Evolutionary conservation across 2,888 invertebrate species (phyloP).

Genomic region (Agonopterix arenella): DNA sequence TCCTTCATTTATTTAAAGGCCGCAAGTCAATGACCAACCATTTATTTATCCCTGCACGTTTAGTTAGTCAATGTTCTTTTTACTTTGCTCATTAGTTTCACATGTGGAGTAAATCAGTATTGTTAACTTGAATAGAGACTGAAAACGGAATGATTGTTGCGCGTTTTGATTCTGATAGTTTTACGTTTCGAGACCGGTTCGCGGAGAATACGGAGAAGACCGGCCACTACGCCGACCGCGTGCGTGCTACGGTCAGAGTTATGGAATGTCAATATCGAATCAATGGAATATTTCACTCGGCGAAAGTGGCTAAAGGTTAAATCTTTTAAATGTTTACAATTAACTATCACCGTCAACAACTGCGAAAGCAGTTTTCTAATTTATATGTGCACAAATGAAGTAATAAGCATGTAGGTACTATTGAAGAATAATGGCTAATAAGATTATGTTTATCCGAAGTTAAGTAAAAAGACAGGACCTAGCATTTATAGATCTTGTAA

Average conservation of each 20-base stretch:
- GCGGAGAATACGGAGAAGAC: constrained; percentile 8
- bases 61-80: too few species aligned
- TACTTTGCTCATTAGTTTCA: too few species aligned
- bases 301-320: constrained; percentile 25
- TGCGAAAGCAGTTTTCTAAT: too few species aligned
- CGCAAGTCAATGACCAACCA: constrained; percentile 42
- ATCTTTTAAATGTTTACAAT: not conserved
- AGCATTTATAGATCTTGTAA: too few species aligned
- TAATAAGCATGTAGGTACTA: too few species aligned
- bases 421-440: too few species aligned
- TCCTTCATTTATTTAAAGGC: constrained; percentile 51
- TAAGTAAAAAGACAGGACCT: too few species aligned
- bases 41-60: too few species aligned
- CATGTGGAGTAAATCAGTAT: too few species aligned
- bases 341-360: too few species aligned
- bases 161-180: constrained; percentile 25
- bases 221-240: constrained; percentile 12
- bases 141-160: constrained; percentile 23
- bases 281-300: constrained; percentile 22
- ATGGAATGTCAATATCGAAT: constrained; percentile 18
- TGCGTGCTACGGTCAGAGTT: constrained; percentile 7
- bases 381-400: too few species aligned
- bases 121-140: constrained; percentile 4
- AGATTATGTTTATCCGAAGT: too few species aligned
- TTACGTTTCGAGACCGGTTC: constrained; percentile 28